Evolutionary conservation across 2,113 vertebrate genomes (phyloP).

Genomic region (Paratilapia polleni): DNA sequence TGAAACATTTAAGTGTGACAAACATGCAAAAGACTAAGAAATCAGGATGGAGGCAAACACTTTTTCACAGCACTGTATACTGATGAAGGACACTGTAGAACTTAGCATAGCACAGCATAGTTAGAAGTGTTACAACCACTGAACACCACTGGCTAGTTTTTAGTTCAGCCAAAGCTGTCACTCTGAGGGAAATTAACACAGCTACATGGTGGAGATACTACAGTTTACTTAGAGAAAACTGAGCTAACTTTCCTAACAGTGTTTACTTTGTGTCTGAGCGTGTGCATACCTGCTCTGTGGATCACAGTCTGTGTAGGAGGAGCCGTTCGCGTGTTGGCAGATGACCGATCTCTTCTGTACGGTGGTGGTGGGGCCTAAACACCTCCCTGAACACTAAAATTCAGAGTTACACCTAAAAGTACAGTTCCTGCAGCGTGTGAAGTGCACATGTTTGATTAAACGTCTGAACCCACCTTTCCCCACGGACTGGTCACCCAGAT

Average conservation of each 20-base stretch:
- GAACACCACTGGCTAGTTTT: too few relatives aligned
- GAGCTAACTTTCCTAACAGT: background rate
- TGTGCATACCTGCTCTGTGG: slow-evolving; percentile 77
- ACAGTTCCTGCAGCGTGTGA: background rate
- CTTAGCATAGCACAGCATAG: too few relatives aligned
- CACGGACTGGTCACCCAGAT: slow-evolving; percentile 56
- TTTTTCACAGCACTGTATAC: too few relatives aligned
- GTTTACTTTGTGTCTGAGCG: background rate
- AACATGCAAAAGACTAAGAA: too few relatives aligned
- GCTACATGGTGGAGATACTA: too few relatives aligned
- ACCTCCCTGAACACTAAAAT: slow-evolving; percentile 85
- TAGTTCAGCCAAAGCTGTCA: too few relatives aligned
- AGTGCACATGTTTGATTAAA: background rate
- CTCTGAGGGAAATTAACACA: too few relatives aligned
- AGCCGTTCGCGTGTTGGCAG: slow-evolving; percentile 81
- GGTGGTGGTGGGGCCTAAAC: slow-evolving; percentile 68
- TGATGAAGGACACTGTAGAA: too few relatives aligned
- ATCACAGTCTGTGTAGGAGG: slow-evolving; percentile 77
- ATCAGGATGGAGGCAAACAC: too few relatives aligned
- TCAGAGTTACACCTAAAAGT: background rate
- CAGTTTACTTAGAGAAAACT: too few relatives aligned
- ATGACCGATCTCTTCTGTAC: slow-evolving; percentile 76
- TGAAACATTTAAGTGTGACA: too few relatives aligned
- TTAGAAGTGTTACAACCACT: too few relatives aligned
- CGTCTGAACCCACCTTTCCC: slow-evolving; percentile 75